phyloP scores from a whole-genome alignment of 2,888 invertebrate genomes.

The Eupithecia insigniata region DNA sequence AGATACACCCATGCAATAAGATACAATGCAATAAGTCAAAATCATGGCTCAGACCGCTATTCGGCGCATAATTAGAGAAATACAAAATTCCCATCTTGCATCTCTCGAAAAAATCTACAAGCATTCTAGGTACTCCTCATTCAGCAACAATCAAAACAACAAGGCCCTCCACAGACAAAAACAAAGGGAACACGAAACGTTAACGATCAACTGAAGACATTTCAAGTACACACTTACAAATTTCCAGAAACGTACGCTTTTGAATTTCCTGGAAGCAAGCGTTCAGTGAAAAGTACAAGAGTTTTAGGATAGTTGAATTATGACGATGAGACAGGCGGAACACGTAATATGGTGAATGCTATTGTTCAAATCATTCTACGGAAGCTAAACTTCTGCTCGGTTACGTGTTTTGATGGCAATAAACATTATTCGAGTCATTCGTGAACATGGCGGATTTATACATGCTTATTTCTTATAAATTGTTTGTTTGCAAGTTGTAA shows the following conservation, averaged over 20 bases:
- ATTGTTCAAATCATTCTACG: constrained; percentile 60
- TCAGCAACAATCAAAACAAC: constrained; percentile 36
- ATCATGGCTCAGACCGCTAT: neutral
- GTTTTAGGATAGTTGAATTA: constrained; percentile 42
- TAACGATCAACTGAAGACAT: constrained; percentile 45
- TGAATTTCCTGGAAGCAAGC: constrained; percentile 34
- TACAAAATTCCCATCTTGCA: no score
- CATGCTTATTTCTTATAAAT: constrained; percentile 9
- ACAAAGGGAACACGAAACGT: constrained; percentile 47
- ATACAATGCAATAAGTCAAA: neutral
- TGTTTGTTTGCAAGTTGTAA: constrained; percentile 1
- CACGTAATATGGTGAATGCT: constrained; percentile 61
- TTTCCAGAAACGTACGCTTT: constrained; percentile 42
- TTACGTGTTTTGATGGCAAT: constrained; percentile 34
- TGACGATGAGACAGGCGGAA: constrained; percentile 50
- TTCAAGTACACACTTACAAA: constrained; percentile 43
- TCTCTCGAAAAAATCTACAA: constrained; percentile 10
- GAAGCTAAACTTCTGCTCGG: constrained; percentile 33
- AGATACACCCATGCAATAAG: neutral
- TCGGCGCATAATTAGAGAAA: constrained; percentile 3
- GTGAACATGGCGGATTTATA: constrained; percentile 9
- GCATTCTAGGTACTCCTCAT: constrained; percentile 19
- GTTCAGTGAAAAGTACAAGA: constrained; percentile 34
- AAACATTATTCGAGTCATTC: constrained; percentile 26
- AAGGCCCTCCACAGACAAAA: constrained; percentile 46